Percentiles rank a stretch among this genome's conserved stretches.
Conservation (phyloP, 2,888 invertebrate genomes). For the Conistra vaccinii region DNA sequence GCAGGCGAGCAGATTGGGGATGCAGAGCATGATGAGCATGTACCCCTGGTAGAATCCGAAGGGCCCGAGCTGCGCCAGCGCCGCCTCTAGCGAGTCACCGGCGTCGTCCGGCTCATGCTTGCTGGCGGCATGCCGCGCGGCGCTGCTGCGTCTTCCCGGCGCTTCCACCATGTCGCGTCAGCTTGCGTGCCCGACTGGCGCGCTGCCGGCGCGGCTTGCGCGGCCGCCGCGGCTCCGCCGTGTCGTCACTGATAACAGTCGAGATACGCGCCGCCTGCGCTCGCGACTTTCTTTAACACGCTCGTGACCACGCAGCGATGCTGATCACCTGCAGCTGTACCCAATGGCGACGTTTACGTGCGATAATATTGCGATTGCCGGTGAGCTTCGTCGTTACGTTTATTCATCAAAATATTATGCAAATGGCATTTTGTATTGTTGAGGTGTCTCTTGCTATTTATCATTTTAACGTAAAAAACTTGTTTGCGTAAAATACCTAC, state of each 20-base stretch:
- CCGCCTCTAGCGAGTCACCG: slow-evolving; percentile 78
- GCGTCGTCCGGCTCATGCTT: slow-evolving; percentile 31
- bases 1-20: slow-evolving; percentile 89
- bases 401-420: neutral
- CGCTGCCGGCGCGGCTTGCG: neutral
- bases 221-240: neutral
- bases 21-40: slow-evolving; percentile 79
- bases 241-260: slow-evolving; percentile 43
- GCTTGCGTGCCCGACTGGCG: slow-evolving; percentile 20
- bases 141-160: slow-evolving; percentile 6
- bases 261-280: slow-evolving; percentile 16
- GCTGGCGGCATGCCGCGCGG: slow-evolving; percentile 13
- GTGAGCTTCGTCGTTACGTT: neutral
- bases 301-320: slow-evolving; percentile 1
- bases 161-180: slow-evolving; percentile 36
- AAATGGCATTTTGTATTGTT: neutral
- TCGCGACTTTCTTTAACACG: neutral
- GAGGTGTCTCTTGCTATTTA: neutral
- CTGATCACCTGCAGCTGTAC: slow-evolving; percentile 23
- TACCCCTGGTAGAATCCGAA: slow-evolving; percentile 86
- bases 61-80: slow-evolving; percentile 82
- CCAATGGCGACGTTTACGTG: neutral
- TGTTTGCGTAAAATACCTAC: neutral
- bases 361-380: neutral
- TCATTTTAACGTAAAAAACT: neutral